phyloP scores from a whole-genome alignment of 2,888 invertebrate species.

The Trissonchulus latispiculum region DNA sequence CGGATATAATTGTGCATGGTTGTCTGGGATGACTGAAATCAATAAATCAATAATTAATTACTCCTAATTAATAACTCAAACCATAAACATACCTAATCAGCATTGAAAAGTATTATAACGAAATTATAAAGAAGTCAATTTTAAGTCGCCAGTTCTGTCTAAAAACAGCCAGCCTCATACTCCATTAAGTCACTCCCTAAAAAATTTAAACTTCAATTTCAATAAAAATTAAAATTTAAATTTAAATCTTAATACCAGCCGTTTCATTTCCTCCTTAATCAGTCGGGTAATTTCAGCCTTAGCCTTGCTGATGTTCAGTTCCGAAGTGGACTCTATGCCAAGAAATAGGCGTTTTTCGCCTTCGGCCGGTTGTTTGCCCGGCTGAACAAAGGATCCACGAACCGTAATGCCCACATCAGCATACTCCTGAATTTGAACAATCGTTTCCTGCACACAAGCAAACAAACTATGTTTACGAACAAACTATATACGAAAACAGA shows the following conservation, averaged over 20 bases:
- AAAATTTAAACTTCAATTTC: no score
- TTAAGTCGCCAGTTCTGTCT: no score
- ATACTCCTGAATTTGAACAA: slow-evolving; percentile 95
- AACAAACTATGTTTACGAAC: no score
- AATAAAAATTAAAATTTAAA: no score
- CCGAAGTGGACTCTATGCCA: slow-evolving; percentile 96
- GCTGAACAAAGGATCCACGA: slow-evolving; percentile 82
- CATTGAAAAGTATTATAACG: no score
- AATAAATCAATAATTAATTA: neutral
- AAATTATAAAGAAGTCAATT: no score
- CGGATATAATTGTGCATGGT: slow-evolving; percentile 16
- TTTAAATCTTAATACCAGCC: no score
- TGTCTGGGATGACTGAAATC: slow-evolving; percentile 8
- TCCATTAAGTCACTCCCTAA: no score
- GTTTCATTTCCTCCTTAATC: slow-evolving; percentile 92
- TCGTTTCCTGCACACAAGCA: slow-evolving; percentile 67
- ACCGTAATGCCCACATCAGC: slow-evolving; percentile 98
- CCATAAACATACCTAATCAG: no score
- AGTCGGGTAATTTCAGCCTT: slow-evolving; percentile 93
- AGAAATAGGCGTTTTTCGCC: slow-evolving; percentile 88
- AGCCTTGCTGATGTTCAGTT: slow-evolving; percentile 86
- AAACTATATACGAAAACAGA: no score
- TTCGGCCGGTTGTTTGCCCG: slow-evolving; percentile 73
- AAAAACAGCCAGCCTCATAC: no score
- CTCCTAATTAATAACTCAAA: neutral